Percentiles rank a stretch among this genome's conserved stretches.
Conservation (phyloP, 1,140 invertebrate species). For the Eumaeus atala region DNA sequence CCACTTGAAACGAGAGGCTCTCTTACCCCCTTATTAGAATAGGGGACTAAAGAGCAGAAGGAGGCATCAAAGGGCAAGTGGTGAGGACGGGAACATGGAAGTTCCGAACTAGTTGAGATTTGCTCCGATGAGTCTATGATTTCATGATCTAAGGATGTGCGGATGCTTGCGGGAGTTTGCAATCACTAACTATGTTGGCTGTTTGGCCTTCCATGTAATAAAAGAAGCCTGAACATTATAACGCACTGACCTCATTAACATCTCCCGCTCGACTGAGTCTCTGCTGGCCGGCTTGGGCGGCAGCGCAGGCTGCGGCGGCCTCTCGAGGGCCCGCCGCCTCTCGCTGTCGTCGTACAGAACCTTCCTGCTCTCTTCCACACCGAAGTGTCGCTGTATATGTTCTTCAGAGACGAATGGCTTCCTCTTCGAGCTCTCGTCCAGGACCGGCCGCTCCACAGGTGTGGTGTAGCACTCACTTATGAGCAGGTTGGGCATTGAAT, state of each 20-base stretch:
- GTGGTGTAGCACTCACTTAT: conserved; percentile 64
- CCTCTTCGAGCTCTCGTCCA: conserved; percentile 47
- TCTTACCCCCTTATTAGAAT: too few species aligned
- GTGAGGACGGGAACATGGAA: too few species aligned
- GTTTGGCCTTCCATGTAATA: too few species aligned
- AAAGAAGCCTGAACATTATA: too few species aligned
- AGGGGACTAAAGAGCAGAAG: too few species aligned
- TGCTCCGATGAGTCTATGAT: too few species aligned
- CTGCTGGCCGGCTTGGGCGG: conserved; percentile 56
- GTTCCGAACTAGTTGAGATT: too few species aligned
- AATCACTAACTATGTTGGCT: too few species aligned
- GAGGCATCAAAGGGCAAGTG: too few species aligned
- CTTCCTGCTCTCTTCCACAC: conserved; percentile 60
- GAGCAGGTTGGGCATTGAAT: conserved; percentile 81
- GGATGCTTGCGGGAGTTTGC: too few species aligned
- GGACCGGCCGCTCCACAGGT: conserved; percentile 32
- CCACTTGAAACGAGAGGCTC: too few species aligned
- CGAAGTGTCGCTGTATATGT: conserved; percentile 63
- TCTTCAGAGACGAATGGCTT: conserved; percentile 66
- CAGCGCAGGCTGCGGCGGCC: conserved; percentile 44
- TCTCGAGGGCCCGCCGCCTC: conserved; percentile 26
- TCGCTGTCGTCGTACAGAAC: conserved; percentile 48
- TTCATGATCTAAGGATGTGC: too few species aligned
- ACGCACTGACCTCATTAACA: conserved; percentile 60
- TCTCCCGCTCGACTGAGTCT: conserved; percentile 62